Base-by-base conservation (phyloP, 2,888 invertebrate species). In the Netelia virgata region DNA sequence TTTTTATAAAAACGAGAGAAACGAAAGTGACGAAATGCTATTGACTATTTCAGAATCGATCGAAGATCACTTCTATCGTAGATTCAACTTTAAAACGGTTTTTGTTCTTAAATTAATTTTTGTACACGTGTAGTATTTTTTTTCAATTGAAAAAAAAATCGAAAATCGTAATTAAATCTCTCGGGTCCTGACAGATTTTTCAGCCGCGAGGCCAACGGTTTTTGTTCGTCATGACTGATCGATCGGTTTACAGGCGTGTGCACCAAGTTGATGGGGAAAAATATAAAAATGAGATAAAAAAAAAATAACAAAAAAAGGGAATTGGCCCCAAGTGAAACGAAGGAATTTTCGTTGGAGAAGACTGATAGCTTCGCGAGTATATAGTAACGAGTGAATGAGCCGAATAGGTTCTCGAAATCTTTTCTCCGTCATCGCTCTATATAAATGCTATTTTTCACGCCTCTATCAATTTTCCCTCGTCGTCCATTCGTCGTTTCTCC, bases 401-500 rank as follows among this genome's bases (percentile, higher is more conserved):
- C 9, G 28, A 11, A 16, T 61, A 28, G 80, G 75, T 74, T 69
- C 69, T 16, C 23, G 68, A 73, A 80, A 72, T 83, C 57, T 84
- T 75, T 81, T 85, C 76, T 64, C 57, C 68, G 10, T 84, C 81
- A 50, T 53, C 73, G 69, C 59, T 83, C 73, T 59, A 16, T 53
- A 16, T 36, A 47, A 20, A 61, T 63, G 16, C 9, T 43, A 6
- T 63, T 76, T 66, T 66, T 66, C 23, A 57, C 28, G 57, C 55
- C 57, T 23, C 18, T 23, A 23, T 68, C 47, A 23, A 47, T 76
- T 59, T 68, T 66, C 47, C 20, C 20, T 55, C 23, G 8, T 20
- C 10, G 61, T 61, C 14, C 18, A 53, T 41, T 75, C 20, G 36
- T 41, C 36, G 18, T 18, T 23, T 61, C 61, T 61, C 18, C 11